A percentile compares a stretch with the other conserved stretches of the same genome.
These are phyloP conservation scores for Poliocrania exsul DNA, from an alignment of 2,797 vertebrate species.

Conservation along the genomic window DNA sequence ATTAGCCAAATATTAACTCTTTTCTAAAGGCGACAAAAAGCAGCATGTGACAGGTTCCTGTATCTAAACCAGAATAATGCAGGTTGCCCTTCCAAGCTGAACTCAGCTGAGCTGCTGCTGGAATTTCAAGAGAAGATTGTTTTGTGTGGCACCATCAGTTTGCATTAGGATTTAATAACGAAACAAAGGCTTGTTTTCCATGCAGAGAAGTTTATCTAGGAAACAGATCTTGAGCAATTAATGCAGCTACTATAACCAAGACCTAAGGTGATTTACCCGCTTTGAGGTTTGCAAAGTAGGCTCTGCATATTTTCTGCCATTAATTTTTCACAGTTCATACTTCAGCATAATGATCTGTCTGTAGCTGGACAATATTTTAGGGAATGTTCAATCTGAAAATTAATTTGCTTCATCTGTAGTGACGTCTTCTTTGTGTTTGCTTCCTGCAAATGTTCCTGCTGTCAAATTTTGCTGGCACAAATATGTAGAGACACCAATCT, in stretches of 20 bases:
- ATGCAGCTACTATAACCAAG: not conserved
- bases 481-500: not conserved
- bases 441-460: constrained; percentile 18
- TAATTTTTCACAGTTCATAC: constrained; percentile 47
- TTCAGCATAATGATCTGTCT: constrained; percentile 13
- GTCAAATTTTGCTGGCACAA: constrained; percentile 23
- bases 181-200: constrained; percentile 39
- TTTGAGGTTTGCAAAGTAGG: constrained; percentile 34
- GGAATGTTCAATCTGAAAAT: constrained; percentile 30
- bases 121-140: not conserved
- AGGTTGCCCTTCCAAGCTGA: not conserved
- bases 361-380: constrained; percentile 8
- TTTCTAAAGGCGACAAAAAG: constrained; percentile 3
- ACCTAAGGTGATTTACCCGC: constrained; percentile 38
- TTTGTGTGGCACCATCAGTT: constrained; percentile 5
- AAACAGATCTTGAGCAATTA: constrained; percentile 46
- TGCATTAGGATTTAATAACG: constrained; percentile 3
- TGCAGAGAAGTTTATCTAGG: constrained; percentile 38
- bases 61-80: not conserved
- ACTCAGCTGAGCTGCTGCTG: not conserved
- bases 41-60: not conserved
- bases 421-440: constrained; percentile 46
- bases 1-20: constrained; percentile 59
- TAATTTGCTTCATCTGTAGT: constrained; percentile 31
- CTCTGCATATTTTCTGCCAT: constrained; percentile 1